A percentile compares a stretch with the other conserved stretches of the same genome.
Evolutionary conservation across 2,888 invertebrate species (phyloP).

Genomic region (Silvanus unidentatus): DNA sequence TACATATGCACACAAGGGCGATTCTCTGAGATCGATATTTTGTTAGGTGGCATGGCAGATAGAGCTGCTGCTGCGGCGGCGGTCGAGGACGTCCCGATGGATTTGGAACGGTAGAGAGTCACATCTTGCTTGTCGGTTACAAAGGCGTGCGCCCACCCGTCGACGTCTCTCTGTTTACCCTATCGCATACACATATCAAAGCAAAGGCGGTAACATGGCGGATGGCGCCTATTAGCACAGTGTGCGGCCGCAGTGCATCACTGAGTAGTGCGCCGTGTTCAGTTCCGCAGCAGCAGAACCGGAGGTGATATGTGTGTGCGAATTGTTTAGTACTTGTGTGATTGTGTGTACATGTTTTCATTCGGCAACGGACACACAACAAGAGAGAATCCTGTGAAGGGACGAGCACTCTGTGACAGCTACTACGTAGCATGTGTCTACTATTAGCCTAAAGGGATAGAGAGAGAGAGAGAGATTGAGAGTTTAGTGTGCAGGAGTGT

Average conservation of each 20-base stretch:
- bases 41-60: constrained; percentile 16
- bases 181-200: constrained; percentile 32
- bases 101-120: constrained; percentile 18
- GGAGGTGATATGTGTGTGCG: constrained; percentile 32
- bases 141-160: constrained; percentile 23
- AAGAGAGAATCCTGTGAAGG: too few species aligned
- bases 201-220: constrained; percentile 36
- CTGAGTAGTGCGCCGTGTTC: constrained; percentile 29
- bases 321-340: too few species aligned
- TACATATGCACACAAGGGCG: constrained; percentile 20
- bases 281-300: constrained; percentile 28
- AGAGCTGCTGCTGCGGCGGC: constrained; percentile 13
- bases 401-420: constrained; percentile 8
- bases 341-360: too few species aligned
- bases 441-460: too few species aligned
- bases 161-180: constrained; percentile 32
- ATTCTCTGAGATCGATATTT: constrained; percentile 21
- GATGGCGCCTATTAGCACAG: constrained; percentile 38
- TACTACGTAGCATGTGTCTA: too few species aligned
- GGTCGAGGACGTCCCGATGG: constrained; percentile 23
- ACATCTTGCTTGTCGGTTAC: constrained; percentile 22
- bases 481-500: too few species aligned
- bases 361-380: too few species aligned
- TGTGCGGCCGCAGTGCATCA: constrained; percentile 34
- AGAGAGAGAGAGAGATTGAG: too few species aligned